Conservation (phyloP, 1,140 invertebrate genomes). For the Melitaea cinxia region DNA sequence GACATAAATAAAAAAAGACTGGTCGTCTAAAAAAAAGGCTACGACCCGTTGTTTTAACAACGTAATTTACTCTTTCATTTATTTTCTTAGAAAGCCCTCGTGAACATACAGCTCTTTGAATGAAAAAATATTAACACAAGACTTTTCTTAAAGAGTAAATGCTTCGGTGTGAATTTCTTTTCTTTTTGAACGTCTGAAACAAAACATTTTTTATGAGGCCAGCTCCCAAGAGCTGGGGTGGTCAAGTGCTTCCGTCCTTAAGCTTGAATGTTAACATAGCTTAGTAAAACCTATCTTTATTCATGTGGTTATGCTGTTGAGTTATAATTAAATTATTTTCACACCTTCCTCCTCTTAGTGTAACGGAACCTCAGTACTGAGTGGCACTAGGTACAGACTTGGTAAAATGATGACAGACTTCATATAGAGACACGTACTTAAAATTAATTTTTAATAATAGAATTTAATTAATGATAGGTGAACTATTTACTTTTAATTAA, state of each 20-base stretch:
- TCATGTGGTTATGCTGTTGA: slow-evolving; percentile 34
- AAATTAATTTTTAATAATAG: no score
- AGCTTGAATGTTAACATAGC: slow-evolving; percentile 39
- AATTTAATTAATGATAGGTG: no score
- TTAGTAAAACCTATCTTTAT: slow-evolving; percentile 41
- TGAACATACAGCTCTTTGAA: slow-evolving; percentile 6
- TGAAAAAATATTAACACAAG: slow-evolving; percentile 20
- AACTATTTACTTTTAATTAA: no score
- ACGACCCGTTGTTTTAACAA: neutral
- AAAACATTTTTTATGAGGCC: slow-evolving; percentile 36
- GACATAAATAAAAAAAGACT: no score
- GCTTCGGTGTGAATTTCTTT: slow-evolving; percentile 34
- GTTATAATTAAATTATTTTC: slow-evolving; percentile 41
- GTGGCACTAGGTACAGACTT: neutral
- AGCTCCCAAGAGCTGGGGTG: slow-evolving; percentile 27
- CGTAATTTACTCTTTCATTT: slow-evolving; percentile 6
- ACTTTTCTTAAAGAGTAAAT: slow-evolving; percentile 28
- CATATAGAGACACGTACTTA: neutral
- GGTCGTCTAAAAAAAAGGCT: neutral
- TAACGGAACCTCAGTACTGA: neutral
- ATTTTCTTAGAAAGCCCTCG: slow-evolving; percentile 7
- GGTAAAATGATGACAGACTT: neutral
- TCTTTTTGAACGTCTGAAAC: slow-evolving; percentile 33
- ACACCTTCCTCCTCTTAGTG: slow-evolving; percentile 28
- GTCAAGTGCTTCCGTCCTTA: slow-evolving; percentile 37